Percentiles rank a stretch among this genome's conserved stretches.
Conservation (phyloP, 2,113 vertebrate species). For the Ictalurus punctatus region DNA sequence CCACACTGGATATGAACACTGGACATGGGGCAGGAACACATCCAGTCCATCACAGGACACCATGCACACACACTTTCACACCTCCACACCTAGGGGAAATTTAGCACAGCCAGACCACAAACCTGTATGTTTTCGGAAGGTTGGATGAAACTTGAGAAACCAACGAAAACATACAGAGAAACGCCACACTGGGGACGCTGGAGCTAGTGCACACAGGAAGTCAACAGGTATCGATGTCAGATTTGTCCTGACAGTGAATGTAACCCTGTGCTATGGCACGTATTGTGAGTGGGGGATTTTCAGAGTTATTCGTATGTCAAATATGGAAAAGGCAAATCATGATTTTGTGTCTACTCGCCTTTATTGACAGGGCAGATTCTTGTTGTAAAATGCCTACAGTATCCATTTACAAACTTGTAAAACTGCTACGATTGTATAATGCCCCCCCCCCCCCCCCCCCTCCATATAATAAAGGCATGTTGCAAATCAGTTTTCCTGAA, state of each 20-base stretch:
- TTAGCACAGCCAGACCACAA: neutral
- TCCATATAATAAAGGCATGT: neutral
- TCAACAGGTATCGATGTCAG: neutral
- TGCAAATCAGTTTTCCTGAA: neutral
- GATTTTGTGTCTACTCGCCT: neutral
- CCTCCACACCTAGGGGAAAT: neutral
- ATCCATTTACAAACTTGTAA: neutral
- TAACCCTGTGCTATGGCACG: neutral
- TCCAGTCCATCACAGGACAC: neutral
- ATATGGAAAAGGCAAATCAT: neutral
- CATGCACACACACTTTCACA: neutral
- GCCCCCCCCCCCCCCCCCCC: too few relatives aligned
- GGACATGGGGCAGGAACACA: neutral
- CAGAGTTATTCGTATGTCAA: too few relatives aligned
- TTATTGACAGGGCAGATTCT: neutral
- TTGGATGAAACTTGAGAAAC: neutral
- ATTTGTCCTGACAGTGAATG: neutral
- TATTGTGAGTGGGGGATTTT: neutral
- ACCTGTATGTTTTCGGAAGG: neutral
- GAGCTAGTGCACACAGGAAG: neutral
- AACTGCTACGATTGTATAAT: neutral
- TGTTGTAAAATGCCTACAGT: neutral
- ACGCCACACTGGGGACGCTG: neutral
- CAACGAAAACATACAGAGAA: neutral
- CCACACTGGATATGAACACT: neutral